Evolutionary conservation across 2,888 invertebrate genomes (phyloP).

Genomic region (Tetrapedia diversipes): DNA sequence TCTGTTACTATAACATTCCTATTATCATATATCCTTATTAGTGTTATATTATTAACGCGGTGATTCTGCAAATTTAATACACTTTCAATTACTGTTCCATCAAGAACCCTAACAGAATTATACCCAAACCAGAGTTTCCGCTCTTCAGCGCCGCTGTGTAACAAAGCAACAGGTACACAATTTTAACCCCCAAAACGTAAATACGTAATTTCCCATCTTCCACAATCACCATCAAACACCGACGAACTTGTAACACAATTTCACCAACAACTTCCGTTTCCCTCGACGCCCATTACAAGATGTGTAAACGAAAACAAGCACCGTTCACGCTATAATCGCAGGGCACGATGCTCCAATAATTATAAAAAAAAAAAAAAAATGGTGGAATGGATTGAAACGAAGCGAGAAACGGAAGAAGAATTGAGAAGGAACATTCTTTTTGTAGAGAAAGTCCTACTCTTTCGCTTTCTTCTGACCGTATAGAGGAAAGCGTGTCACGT

Average conservation of each 20-base stretch:
- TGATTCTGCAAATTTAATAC: not conserved
- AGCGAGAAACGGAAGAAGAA: conserved; percentile 17
- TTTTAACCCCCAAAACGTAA: not conserved
- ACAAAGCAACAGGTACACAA: conserved; percentile 7
- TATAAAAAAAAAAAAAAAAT: not conserved
- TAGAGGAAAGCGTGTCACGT: conserved; percentile 59
- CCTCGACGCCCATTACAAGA: not conserved
- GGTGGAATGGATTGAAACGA: not conserved
- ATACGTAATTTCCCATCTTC: not conserved
- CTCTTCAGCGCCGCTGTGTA: not conserved
- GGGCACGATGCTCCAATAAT: conserved; percentile 4
- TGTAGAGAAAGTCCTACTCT: conserved; percentile 17
- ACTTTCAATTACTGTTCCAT: not conserved
- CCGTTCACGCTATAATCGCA: conserved; percentile 46
- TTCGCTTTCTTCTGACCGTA: conserved; percentile 29
- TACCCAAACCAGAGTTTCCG: not conserved
- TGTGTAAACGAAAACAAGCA: conserved; percentile 27
- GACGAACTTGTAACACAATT: not conserved
- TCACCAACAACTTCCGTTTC: not conserved
- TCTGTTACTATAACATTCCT: no score
- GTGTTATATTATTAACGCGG: not conserved
- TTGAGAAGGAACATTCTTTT: not conserved
- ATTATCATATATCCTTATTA: not conserved
- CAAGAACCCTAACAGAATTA: not conserved
- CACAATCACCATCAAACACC: not conserved